phyloP scores from a whole-genome alignment of 2,888 invertebrate species.

The Coelinius sp. region DNA sequence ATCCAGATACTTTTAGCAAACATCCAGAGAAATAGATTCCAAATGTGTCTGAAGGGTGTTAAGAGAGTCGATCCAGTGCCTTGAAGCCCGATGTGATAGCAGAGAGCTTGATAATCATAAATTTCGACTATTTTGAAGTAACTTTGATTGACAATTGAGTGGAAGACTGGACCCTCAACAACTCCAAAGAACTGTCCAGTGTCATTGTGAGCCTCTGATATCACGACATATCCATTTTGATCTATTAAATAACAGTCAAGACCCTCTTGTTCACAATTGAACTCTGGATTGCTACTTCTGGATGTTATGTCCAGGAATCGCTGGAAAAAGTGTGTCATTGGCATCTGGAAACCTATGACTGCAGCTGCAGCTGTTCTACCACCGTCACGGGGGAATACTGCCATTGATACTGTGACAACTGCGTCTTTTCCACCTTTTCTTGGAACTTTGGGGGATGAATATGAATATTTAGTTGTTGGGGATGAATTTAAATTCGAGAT shows the following conservation, averaged over 20 bases:
- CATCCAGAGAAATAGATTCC: slow-evolving; percentile 67
- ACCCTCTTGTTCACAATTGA: slow-evolving; percentile 58
- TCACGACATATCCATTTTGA: slow-evolving; percentile 89
- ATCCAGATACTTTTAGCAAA: slow-evolving; percentile 65
- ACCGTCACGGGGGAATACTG: slow-evolving; percentile 85
- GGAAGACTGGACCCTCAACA: slow-evolving; percentile 83
- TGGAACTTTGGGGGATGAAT: slow-evolving; percentile 54
- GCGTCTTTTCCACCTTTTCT: slow-evolving; percentile 72
- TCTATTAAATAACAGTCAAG: slow-evolving; percentile 90
- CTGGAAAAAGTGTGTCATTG: slow-evolving; percentile 79
- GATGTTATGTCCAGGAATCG: slow-evolving; percentile 81
- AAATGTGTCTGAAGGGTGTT: slow-evolving; percentile 65
- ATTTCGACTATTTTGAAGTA: slow-evolving; percentile 84
- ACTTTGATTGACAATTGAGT: slow-evolving; percentile 79
- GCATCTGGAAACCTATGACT: slow-evolving; percentile 90
- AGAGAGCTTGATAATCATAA: slow-evolving; percentile 89
- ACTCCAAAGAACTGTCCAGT: slow-evolving; percentile 91
- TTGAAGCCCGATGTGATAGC: slow-evolving; percentile 67
- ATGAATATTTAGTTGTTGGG: too few relatives aligned
- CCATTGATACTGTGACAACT: slow-evolving; percentile 85
- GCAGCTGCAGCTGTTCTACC: slow-evolving; percentile 86
- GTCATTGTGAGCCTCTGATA: slow-evolving; percentile 78
- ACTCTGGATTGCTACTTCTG: slow-evolving; percentile 70
- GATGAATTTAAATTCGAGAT: too few relatives aligned
- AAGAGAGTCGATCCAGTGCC: slow-evolving; percentile 54